Conservation (phyloP, 2,113 vertebrate genomes). For the Rallus limicola region DNA sequence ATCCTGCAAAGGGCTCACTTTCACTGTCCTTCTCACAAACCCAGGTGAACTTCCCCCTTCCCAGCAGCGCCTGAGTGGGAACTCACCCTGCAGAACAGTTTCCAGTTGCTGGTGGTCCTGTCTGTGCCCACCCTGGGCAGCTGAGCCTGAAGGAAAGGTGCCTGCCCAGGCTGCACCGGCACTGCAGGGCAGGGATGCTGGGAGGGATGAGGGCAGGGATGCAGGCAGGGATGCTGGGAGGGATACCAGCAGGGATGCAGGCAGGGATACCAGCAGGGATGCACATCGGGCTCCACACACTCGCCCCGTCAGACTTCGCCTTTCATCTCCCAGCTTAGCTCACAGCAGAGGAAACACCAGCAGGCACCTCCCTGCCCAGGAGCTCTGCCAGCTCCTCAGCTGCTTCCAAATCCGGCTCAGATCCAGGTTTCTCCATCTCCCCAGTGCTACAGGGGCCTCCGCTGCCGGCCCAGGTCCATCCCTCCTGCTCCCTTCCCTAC, state of each 20-base stretch:
- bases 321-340: not conserved
- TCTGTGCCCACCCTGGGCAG: not conserved
- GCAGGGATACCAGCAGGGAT: not conserved
- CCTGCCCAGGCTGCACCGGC: not conserved
- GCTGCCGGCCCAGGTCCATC: not conserved
- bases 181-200: no score
- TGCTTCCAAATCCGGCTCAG: not conserved
- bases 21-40: accelerated
- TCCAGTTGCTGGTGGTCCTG: no score
- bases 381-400: not conserved
- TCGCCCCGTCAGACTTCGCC: not conserved
- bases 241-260: not conserved
- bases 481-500: not conserved
- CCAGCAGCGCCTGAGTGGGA: not conserved
- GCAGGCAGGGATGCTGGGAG: not conserved
- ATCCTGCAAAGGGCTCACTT: not conserved
- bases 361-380: not conserved
- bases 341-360: not conserved
- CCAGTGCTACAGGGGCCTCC: accelerated
- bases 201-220: not conserved
- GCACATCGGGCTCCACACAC: not conserved
- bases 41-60: not conserved
- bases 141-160: not conserved
- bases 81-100: not conserved
- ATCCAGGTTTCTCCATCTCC: not conserved